Conservation (phyloP, 2,797 vertebrate species). For the Cichlasoma orientale region DNA sequence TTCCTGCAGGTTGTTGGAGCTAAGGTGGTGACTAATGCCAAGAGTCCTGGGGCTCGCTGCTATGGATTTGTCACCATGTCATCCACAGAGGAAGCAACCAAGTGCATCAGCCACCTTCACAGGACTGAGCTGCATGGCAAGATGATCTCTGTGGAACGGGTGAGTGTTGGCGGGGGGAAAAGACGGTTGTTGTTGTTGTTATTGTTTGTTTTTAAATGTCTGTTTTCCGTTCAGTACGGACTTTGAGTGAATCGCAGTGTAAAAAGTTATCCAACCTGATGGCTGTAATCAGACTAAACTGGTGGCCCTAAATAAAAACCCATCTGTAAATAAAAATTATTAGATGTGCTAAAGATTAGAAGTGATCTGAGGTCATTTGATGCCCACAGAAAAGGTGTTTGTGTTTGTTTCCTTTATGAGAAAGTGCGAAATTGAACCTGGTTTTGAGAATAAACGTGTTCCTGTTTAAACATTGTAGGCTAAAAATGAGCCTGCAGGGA, state of each 20-base stretch:
- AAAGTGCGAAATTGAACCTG: neutral
- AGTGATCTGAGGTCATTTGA: neutral
- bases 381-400: neutral
- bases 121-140: constrained; percentile 94
- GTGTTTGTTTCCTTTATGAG: too few relatives aligned
- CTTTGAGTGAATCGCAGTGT: neutral
- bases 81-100: constrained; percentile 91
- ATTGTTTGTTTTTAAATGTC: neutral
- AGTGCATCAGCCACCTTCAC: constrained; percentile 93
- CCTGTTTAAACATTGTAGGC: constrained; percentile 79
- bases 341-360: neutral
- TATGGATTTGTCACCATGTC: constrained; percentile 98
- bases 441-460: neutral
- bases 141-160: constrained; percentile 98
- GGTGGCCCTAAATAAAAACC: neutral
- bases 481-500: constrained; percentile 96
- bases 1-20: constrained; percentile 90
- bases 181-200: too few relatives aligned
- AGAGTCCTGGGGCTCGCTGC: constrained; percentile 96
- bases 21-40: constrained; percentile 97
- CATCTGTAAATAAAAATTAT: fast-evolving
- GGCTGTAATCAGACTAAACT: fast-evolving
- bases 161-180: constrained; percentile 44
- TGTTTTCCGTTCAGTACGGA: neutral
- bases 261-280: neutral